phyloP scores from a whole-genome alignment of 2,797 vertebrate genomes.

The Orientallactaga sibirica region DNA sequence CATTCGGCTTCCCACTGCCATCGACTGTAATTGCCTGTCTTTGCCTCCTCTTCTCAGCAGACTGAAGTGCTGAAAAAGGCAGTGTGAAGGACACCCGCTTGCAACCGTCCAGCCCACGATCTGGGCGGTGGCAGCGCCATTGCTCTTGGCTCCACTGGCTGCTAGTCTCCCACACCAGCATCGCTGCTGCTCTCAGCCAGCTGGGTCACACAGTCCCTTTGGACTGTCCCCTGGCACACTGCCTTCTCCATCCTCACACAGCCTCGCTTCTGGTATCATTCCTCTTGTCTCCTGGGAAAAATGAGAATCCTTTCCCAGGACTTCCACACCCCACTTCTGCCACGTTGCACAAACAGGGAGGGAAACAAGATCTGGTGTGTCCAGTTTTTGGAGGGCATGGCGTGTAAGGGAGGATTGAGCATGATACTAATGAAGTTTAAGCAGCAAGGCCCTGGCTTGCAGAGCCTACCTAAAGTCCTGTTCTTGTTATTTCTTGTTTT shows the following conservation, averaged over 20 bases:
- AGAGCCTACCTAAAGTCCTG: background rate
- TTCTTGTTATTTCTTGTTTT: constrained; percentile 2
- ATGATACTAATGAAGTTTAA: background rate
- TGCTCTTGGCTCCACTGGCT: background rate
- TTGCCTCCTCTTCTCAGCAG: background rate
- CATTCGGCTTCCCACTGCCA: background rate
- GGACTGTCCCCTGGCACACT: constrained; percentile 14
- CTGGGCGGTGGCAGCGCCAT: background rate
- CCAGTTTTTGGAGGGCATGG: background rate
- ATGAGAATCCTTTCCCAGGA: constrained; percentile 66
- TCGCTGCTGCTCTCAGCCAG: background rate
- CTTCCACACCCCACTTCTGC: constrained; percentile 57
- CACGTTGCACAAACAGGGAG: constrained; percentile 67
- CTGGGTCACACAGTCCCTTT: constrained; percentile 42
- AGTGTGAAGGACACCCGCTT: background rate
- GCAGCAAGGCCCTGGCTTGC: background rate
- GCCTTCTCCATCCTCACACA: constrained; percentile 37
- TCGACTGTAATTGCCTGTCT: background rate
- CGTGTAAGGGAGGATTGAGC: background rate
- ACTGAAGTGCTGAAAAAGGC: background rate
- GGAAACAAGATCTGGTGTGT: constrained; percentile 40
- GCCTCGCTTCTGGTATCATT: constrained; percentile 51
- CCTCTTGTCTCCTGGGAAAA: constrained; percentile 69
- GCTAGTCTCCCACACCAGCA: background rate
- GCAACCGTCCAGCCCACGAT: background rate